A percentile compares a stretch with the other conserved stretches of the same genome.
Evolutionary conservation across 2,888 invertebrate genomes (phyloP).

Genomic region (Melieria omissa): DNA sequence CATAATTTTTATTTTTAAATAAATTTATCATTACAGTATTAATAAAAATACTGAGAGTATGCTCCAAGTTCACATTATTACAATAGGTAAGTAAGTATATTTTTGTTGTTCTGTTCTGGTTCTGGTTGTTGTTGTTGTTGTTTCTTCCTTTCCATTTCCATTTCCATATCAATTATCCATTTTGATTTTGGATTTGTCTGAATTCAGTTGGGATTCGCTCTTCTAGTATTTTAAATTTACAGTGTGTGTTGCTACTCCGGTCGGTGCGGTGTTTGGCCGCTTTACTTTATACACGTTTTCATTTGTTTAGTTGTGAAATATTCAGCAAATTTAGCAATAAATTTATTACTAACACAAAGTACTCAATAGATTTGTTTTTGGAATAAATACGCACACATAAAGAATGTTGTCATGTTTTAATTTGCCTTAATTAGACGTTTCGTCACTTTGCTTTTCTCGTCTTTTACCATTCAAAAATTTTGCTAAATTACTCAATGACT

Average conservation of each 20-base stretch:
- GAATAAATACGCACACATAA: slow-evolving; percentile 41
- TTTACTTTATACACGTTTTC: slow-evolving; percentile 40
- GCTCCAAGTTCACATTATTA: slow-evolving; percentile 67
- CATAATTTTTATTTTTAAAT: slow-evolving; percentile 53
- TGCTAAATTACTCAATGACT: slow-evolving; percentile 36
- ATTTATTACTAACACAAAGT: slow-evolving; percentile 13
- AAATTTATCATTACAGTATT: slow-evolving; percentile 64
- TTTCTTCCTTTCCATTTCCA: slow-evolving; percentile 44
- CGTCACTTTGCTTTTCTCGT: slow-evolving; percentile 27
- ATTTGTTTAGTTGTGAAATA: slow-evolving; percentile 30
- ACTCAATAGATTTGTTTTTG: slow-evolving; percentile 17
- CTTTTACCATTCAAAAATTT: slow-evolving; percentile 37
- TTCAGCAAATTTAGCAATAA: slow-evolving; percentile 31
- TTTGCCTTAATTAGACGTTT: slow-evolving; percentile 48
- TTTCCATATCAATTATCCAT: slow-evolving; percentile 35
- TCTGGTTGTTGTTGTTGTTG: slow-evolving; percentile 43
- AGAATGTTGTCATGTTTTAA: slow-evolving; percentile 28
- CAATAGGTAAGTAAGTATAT: slow-evolving; percentile 53
- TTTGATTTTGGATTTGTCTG: slow-evolving; percentile 41
- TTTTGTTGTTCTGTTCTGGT: slow-evolving; percentile 43
- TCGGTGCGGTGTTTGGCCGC: slow-evolving; percentile 19
- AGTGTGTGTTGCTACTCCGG: slow-evolving; percentile 38
- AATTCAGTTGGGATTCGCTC: no score
- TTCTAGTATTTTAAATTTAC: slow-evolving; percentile 45
- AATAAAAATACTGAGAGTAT: slow-evolving; percentile 66